These are phyloP conservation scores for Drosophila neoperkinsi DNA, from an alignment of 2,888 invertebrate species.

Conservation along the genomic window DNA sequence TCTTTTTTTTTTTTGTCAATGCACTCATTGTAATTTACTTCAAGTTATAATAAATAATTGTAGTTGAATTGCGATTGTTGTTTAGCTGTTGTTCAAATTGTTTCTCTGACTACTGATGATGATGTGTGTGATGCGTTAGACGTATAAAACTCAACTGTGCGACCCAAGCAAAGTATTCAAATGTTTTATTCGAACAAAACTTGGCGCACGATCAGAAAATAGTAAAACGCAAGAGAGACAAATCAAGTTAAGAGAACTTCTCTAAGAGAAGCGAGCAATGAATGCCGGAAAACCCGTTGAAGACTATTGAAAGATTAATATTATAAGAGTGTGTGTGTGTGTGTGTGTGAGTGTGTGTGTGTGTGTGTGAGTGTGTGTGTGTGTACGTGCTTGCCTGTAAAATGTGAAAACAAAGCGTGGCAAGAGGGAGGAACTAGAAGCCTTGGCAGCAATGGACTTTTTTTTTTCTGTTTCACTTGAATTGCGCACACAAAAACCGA, in stretches of 20 bases:
- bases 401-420: conserved; percentile 52
- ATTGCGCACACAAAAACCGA: conserved; percentile 54
- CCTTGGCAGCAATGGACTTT: conserved; percentile 65
- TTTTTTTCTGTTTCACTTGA: conserved; percentile 57
- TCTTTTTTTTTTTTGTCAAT: conserved; percentile 8
- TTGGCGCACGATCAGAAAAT: conserved; percentile 74
- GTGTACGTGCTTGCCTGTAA: conserved; percentile 19
- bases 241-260: conserved; percentile 28
- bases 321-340: not conserved
- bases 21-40: conserved; percentile 44
- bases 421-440: conserved; percentile 27
- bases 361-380: not conserved
- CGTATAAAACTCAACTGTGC: conserved; percentile 76
- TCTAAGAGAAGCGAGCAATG: conserved; percentile 20
- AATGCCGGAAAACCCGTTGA: conserved; percentile 63
- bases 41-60: conserved; percentile 20
- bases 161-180: conserved; percentile 64
- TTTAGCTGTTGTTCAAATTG: conserved; percentile 2
- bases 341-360: not conserved
- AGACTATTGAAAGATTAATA: conserved; percentile 36
- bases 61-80: conserved; percentile 20
- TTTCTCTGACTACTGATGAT: conserved; percentile 35
- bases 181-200: conserved; percentile 77
- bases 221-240: conserved; percentile 57
- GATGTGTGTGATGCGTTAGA: conserved; percentile 72